A percentile compares a stretch with the other conserved stretches of the same genome.
These are phyloP conservation scores for Cettia cetti DNA, from an alignment of 2,113 vertebrate genomes.

Conservation along the genomic window DNA sequence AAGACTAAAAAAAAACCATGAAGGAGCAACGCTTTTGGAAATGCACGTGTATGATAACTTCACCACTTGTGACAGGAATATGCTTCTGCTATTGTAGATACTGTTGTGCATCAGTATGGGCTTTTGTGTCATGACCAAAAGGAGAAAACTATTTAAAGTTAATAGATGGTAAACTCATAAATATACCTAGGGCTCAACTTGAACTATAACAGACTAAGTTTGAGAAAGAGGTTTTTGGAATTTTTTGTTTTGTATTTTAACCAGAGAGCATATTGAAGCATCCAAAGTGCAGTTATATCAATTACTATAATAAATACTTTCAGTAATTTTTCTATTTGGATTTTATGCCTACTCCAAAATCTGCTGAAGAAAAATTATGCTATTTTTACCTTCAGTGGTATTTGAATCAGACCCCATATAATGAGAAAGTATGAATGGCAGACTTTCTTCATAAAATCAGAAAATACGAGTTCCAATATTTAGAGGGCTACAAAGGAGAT, in stretches of 20 bases:
- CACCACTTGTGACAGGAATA: neutral
- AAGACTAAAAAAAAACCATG: slow-evolving; percentile 3
- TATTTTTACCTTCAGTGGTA: neutral
- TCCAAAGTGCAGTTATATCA: slow-evolving; percentile 17
- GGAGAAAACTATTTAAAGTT: neutral
- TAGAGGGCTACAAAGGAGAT: neutral
- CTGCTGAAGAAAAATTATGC: neutral
- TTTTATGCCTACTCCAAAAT: neutral
- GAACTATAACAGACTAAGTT: neutral
- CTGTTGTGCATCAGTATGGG: neutral
- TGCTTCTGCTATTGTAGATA: slow-evolving; percentile 10
- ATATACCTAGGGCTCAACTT: neutral
- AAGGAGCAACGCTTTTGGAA: slow-evolving; percentile 14
- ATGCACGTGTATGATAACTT: slow-evolving; percentile 17
- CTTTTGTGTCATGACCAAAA: slow-evolving; percentile 20
- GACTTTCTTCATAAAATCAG: neutral
- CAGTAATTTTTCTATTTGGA: neutral
- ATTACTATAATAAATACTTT: neutral
- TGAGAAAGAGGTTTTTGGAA: neutral
- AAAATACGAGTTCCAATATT: neutral
- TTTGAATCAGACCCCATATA: neutral
- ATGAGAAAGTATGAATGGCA: neutral
- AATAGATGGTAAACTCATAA: neutral
- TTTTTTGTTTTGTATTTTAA: neutral
- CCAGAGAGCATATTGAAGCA: neutral